Evolutionary conservation across 2,113 vertebrate species (phyloP).

Genomic region (Platysternon megacephalum): DNA sequence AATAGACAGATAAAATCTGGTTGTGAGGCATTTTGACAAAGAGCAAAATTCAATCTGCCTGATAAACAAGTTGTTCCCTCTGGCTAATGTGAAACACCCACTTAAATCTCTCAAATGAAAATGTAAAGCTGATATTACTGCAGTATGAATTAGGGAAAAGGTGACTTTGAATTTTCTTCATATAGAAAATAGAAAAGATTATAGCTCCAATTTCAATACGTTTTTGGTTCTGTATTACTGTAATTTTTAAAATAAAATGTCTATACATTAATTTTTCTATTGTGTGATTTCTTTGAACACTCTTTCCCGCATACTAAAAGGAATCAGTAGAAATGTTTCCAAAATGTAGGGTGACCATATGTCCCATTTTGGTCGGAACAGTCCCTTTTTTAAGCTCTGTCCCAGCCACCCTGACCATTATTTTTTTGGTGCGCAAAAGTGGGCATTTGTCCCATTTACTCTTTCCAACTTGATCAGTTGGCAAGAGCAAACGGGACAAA

Average conservation of each 20-base stretch:
- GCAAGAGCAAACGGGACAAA: too few species aligned
- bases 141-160: slow-evolving; percentile 47
- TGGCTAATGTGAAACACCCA: slow-evolving; percentile 53
- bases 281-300: neutral
- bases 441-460: too few species aligned
- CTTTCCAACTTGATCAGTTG: too few species aligned
- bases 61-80: slow-evolving; percentile 63
- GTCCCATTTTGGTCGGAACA: too few species aligned
- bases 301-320: neutral
- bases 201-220: neutral
- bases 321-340: neutral
- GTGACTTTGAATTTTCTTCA: slow-evolving; percentile 42
- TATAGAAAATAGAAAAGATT: neutral
- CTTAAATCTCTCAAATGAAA: slow-evolving; percentile 51
- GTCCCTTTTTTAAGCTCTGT: too few species aligned
- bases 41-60: slow-evolving; percentile 64
- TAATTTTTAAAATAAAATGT: neutral
- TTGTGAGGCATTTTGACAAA: slow-evolving; percentile 61
- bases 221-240: neutral
- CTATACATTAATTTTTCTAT: neutral
- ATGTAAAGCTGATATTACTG: slow-evolving; percentile 12
- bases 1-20: slow-evolving; percentile 58
- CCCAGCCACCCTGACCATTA: too few species aligned
- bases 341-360: neutral
- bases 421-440: too few species aligned